Base-by-base conservation (phyloP, 2,113 vertebrate genomes). In the Tinamus guttatus region DNA sequence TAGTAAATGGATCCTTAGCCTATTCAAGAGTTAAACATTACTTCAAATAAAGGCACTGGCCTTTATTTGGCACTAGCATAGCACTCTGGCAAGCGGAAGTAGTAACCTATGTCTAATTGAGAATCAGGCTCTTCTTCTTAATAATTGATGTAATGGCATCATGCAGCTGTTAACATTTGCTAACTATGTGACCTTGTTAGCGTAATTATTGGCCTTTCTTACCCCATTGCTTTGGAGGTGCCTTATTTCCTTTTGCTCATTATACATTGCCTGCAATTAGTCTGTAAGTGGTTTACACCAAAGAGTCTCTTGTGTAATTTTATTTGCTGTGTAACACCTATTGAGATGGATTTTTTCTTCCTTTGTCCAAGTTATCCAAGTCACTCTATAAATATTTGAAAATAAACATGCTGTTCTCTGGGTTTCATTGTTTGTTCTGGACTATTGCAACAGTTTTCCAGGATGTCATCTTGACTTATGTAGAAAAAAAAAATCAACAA, bases 331-430 rank as follows among this genome's bases (percentile, higher is more conserved):
- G 89, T 84, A 88, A 81, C 84, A 80, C 21, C 40, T 71, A 69
- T 89, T 93, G 91, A 85, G 83, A 90, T 58, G 62, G 74, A 86
- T 94, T 86, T 95, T 36, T 67, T 95, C 54, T 86, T 93, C 47
- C 62, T 89, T 60, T 89, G 81, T 81, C 88, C 92, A 95, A 95
- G 63, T 82, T 81, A 76, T 60, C 73, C 30, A 49, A 86, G 62
- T 65, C 41, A 68, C 27, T 90, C 30, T 59, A 73, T 87, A 96
- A 95, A 94, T 87, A 94, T 63, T 90, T 80, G 47, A 89, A 92
- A 96, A 94, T 45, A 95, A 90, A 62, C 70, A 73, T 63, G 43
- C 22, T 30, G 43, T 90, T 93, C 43, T 89, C 77, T 51, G 30
- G 34, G 14, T 51, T 93, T 87, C 78, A n/a, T 69, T 94, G 52